These are phyloP conservation scores for Panulirus ornatus DNA, from an alignment of 1,140 invertebrate genomes.

Conservation along the genomic window DNA sequence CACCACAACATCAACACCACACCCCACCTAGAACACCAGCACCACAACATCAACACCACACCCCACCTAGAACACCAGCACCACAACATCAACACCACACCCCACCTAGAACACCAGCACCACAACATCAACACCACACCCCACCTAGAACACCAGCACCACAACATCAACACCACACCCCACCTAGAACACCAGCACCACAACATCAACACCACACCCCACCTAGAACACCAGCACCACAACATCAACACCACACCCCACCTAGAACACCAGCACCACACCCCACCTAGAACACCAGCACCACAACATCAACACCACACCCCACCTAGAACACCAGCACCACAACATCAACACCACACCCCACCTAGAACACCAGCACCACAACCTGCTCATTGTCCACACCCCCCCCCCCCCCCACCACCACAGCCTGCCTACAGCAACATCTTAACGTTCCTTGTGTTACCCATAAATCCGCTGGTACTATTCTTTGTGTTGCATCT, in stretches of 20 bases:
- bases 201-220: neutral
- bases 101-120: too few species aligned
- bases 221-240: neutral
- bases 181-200: too few species aligned
- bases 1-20: too few species aligned
- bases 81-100: too few species aligned
- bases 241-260: neutral
- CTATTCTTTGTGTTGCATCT: too few species aligned
- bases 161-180: too few species aligned
- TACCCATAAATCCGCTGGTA: neutral
- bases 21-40: too few species aligned
- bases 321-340: neutral
- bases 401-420: neutral
- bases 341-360: neutral
- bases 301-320: neutral
- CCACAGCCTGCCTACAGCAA: neutral
- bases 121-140: too few species aligned
- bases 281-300: neutral
- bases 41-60: too few species aligned
- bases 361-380: neutral
- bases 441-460: neutral
- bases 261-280: neutral
- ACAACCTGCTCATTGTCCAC: neutral
- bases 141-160: too few species aligned
- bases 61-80: too few species aligned